These are phyloP conservation scores for Papilio polyxenes DNA, from an alignment of 1,140 invertebrate species.

Conservation along the genomic window DNA sequence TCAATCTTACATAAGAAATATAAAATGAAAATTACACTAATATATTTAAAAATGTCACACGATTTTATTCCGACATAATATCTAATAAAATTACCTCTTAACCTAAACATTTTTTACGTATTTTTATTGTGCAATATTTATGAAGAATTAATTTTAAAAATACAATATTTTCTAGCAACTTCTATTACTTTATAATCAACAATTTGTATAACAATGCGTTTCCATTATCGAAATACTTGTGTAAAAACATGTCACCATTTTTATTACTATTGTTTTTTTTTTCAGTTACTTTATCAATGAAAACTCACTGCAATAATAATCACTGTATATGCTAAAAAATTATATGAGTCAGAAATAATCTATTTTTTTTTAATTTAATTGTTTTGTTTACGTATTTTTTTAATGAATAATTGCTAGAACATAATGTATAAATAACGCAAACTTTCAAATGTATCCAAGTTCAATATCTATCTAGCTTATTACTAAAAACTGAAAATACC, in stretches of 20 bases:
- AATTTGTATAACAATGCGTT: too few species aligned
- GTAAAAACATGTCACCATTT: background rate
- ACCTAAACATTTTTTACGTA: slow-evolving; percentile 32
- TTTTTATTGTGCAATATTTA: slow-evolving; percentile 36
- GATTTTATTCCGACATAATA: slow-evolving; percentile 14
- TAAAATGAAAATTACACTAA: slow-evolving; percentile 51
- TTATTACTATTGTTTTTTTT: background rate
- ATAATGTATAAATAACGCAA: background rate
- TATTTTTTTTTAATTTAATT: background rate
- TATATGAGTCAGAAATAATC: background rate
- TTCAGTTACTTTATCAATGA: background rate
- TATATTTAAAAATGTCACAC: slow-evolving; percentile 30
- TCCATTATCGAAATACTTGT: too few species aligned
- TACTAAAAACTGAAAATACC: slow-evolving; percentile 45
- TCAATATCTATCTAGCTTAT: slow-evolving; percentile 49
- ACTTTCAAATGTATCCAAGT: slow-evolving; percentile 40
- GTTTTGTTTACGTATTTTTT: background rate
- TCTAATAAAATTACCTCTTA: slow-evolving; percentile 23
- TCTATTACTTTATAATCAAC: background rate
- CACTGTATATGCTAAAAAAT: background rate
- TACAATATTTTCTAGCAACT: slow-evolving; percentile 32
- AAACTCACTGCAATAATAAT: background rate
- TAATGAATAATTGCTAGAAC: slow-evolving; percentile 18
- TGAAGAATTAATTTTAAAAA: background rate
- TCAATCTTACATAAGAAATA: slow-evolving; percentile 62